phyloP scores from a whole-genome alignment of 2,113 vertebrate species.

The Salvelinus fontinalis region DNA sequence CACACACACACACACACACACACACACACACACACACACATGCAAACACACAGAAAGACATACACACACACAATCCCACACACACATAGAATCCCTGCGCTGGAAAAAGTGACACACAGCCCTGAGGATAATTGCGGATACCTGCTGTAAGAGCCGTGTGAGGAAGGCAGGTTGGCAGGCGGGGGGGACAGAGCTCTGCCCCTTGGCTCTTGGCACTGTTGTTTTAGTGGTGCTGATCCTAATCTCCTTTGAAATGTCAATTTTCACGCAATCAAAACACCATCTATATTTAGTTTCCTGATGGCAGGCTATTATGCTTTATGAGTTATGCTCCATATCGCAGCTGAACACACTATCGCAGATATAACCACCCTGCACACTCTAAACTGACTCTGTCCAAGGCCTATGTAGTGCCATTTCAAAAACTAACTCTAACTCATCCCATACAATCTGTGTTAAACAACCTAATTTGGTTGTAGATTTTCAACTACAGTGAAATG shows the following conservation, averaged over 20 bases:
- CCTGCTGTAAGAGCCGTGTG: constrained; percentile 9
- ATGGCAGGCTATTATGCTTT: constrained; percentile 34
- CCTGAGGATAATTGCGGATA: constrained; percentile 17
- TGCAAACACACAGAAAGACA: constrained; percentile 8
- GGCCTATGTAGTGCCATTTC: background rate
- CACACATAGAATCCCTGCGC: background rate
- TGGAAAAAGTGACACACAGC: constrained; percentile 13
- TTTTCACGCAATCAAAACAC: constrained; percentile 47
- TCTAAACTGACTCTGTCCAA: background rate
- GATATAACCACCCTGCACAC: constrained; percentile 6
- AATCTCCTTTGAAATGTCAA: constrained; percentile 47
- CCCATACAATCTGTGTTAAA: background rate
- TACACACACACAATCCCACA: constrained; percentile 2
- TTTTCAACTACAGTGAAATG: background rate
- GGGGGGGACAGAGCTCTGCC: background rate
- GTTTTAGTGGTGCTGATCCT: constrained; percentile 40
- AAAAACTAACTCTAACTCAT: background rate
- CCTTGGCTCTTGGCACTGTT: constrained; percentile 27
- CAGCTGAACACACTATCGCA: constrained; percentile 5
- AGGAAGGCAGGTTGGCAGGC: constrained; percentile 4
- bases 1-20: constrained; percentile 7
- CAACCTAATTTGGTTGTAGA: background rate
- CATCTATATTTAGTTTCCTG: constrained; percentile 47
- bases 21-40: background rate
- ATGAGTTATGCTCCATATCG: constrained; percentile 24